These are phyloP conservation scores for Synergus laeviventris DNA, from an alignment of 2,888 invertebrate species.

Conservation along the genomic window DNA sequence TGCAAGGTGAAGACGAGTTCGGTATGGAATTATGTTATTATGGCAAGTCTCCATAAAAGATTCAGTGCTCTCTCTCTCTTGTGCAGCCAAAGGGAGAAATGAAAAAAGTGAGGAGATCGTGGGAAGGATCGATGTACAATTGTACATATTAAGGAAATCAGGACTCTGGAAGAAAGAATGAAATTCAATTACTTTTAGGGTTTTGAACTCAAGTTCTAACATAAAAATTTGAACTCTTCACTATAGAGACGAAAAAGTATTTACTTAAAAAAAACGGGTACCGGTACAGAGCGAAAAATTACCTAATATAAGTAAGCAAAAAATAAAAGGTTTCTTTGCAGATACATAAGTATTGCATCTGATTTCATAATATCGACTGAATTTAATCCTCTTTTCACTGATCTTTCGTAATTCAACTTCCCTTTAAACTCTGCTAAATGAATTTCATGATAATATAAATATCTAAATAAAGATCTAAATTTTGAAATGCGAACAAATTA, in stretches of 20 bases:
- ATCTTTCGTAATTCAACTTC: not conserved
- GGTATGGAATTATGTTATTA: slow-evolving; percentile 20
- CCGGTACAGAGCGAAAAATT: no score
- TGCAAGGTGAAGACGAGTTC: slow-evolving; percentile 22
- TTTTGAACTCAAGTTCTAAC: slow-evolving; percentile 1
- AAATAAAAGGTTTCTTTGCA: not conserved
- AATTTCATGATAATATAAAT: not conserved
- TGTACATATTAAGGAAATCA: not conserved
- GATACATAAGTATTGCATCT: not conserved
- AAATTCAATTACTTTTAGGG: not conserved
- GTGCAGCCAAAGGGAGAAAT: slow-evolving; percentile 8
- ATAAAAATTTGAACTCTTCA: not conserved
- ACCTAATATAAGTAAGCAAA: no score
- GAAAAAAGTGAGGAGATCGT: slow-evolving; percentile 18
- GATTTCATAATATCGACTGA: not conserved
- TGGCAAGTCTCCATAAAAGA: slow-evolving; percentile 26
- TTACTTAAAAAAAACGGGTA: no score
- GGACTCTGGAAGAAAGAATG: not conserved
- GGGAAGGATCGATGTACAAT: slow-evolving; percentile 9
- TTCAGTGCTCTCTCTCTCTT: slow-evolving; percentile 31
- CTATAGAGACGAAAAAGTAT: no score
- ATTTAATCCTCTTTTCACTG: not conserved
- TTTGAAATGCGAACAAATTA: not conserved
- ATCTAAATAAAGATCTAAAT: not conserved
- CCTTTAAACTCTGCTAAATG: not conserved